Evolutionary conservation across 1,140 invertebrate genomes (phyloP).

Genomic region (Lineus longissimus): DNA sequence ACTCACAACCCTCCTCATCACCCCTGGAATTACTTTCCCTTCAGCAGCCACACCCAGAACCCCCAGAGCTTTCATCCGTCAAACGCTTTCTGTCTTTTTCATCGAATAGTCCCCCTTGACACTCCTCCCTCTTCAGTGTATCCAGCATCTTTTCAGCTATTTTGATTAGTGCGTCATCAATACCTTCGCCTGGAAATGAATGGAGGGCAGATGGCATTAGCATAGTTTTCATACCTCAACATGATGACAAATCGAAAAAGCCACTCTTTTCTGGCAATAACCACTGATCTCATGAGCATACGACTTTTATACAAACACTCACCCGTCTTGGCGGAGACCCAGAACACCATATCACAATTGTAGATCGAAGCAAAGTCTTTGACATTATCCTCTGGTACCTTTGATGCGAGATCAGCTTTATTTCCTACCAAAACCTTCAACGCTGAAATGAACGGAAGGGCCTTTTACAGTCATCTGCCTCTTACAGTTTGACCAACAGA

Average conservation of each 20-base stretch:
- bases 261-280: not conserved
- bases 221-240: not conserved
- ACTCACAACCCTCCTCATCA: too few species aligned
- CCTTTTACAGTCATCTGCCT: not conserved
- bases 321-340: constrained; percentile 30
- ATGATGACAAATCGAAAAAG: not conserved
- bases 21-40: too few species aligned
- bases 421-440: constrained; percentile 28
- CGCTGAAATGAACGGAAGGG: constrained; percentile 18
- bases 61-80: too few species aligned
- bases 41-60: too few species aligned
- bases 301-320: not conserved
- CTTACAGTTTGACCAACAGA: not conserved
- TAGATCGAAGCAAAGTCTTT: constrained; percentile 21
- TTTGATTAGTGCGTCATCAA: not conserved
- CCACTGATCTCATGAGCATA: too few species aligned
- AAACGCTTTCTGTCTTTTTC: too few species aligned
- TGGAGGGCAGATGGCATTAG: not conserved
- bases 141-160: not conserved
- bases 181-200: constrained; percentile 2
- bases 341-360: constrained; percentile 24
- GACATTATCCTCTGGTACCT: constrained; percentile 14
- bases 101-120: too few species aligned
- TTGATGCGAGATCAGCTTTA: constrained; percentile 23
- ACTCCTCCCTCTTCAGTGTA: too few species aligned